A percentile compares a stretch with the other conserved stretches of the same genome.
Evolutionary conservation across 2,113 vertebrate species (phyloP).

Genomic region (Sebastes fasciatus): DNA sequence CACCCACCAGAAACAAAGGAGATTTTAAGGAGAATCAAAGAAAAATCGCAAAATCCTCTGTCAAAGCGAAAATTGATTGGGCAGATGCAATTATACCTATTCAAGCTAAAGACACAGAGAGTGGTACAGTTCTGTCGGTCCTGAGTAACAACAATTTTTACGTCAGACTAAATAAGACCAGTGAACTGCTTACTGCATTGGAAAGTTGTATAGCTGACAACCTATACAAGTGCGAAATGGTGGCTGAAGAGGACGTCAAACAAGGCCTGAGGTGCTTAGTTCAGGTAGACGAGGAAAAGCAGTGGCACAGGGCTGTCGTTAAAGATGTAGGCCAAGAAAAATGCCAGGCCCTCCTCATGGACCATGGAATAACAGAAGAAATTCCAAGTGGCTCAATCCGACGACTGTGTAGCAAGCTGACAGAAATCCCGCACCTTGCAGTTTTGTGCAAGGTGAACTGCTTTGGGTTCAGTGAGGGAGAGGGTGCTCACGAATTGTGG

Average conservation of each 20-base stretch:
- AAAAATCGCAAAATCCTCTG: neutral
- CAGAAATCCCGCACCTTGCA: conserved; percentile 79
- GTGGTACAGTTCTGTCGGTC: conserved; percentile 77
- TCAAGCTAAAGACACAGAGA: conserved; percentile 77
- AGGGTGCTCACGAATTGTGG: conserved; percentile 37
- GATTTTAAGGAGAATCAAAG: neutral
- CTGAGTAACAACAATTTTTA: conserved; percentile 80
- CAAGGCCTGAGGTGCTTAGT: conserved; percentile 83
- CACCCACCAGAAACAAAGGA: neutral
- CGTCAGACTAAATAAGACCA: conserved; percentile 77
- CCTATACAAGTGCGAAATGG: conserved; percentile 46
- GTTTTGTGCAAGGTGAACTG: conserved; percentile 83
- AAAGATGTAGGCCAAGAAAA: conserved; percentile 60
- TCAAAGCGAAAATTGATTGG: neutral
- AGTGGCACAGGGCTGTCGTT: conserved; percentile 83
- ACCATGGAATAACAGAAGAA: conserved; percentile 78
- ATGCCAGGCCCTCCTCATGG: conserved; percentile 82
- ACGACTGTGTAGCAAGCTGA: conserved; percentile 54
- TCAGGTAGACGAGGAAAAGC: conserved; percentile 69
- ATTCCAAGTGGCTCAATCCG: conserved; percentile 71
- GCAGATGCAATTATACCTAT: conserved; percentile 39
- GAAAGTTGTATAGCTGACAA: conserved; percentile 67
- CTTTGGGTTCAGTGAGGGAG: conserved; percentile 54
- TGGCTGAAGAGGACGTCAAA: conserved; percentile 71
- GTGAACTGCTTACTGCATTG: conserved; percentile 64